Evolutionary conservation across 2,797 vertebrate genomes (phyloP).

Genomic region (Mastacembelus armatus): DNA sequence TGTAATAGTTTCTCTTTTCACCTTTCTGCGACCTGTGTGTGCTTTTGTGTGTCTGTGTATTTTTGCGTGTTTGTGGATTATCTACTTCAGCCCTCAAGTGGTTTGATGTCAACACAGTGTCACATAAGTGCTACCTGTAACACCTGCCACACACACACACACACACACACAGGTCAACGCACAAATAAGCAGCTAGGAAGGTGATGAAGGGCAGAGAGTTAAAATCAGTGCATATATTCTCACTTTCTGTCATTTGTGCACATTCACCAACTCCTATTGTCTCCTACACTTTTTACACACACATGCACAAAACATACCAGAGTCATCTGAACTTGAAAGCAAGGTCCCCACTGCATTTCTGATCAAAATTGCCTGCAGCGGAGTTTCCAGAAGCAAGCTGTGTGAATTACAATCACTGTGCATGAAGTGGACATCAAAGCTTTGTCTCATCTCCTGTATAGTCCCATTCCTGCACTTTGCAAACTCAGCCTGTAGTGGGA

Average conservation of each 20-base stretch:
- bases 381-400: slow-evolving; percentile 47
- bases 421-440: slow-evolving; percentile 62
- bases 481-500: slow-evolving; percentile 46
- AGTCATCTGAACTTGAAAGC: slow-evolving; percentile 58
- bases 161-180: not conserved
- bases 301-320: slow-evolving; percentile 32
- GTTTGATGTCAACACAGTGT: slow-evolving; percentile 44
- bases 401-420: slow-evolving; percentile 61
- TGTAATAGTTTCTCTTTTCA: slow-evolving; percentile 31
- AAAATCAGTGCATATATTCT: slow-evolving; percentile 33
- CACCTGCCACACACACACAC: slow-evolving; percentile 34
- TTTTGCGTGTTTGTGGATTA: slow-evolving; percentile 22
- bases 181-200: slow-evolving; percentile 13
- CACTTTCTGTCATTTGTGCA: slow-evolving; percentile 27
- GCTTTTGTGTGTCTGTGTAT: slow-evolving; percentile 1
- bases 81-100: slow-evolving; percentile 38
- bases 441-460: slow-evolving; percentile 29
- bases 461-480: slow-evolving; percentile 29
- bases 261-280: slow-evolving; percentile 11
- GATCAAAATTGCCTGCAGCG: slow-evolving; percentile 62
- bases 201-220: slow-evolving; percentile 19
- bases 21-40: slow-evolving; percentile 43
- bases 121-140: slow-evolving; percentile 45
- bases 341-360: slow-evolving; percentile 49
- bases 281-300: slow-evolving; percentile 19